Base-by-base conservation (phyloP, 2,797 vertebrate species). In the Valencia hispanica region DNA sequence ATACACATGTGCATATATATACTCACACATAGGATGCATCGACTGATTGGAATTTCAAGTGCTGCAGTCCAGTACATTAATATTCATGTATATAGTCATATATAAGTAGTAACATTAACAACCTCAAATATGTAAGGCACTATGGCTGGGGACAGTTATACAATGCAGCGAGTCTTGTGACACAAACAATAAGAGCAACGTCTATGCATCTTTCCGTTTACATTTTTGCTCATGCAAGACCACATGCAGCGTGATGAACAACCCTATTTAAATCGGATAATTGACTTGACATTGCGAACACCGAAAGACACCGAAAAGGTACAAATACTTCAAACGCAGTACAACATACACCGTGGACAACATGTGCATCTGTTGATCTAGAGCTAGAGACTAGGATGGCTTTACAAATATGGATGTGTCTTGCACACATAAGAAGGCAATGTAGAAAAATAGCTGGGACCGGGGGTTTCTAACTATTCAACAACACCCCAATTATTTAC, bases 111-210 rank as follows among this genome's bases (percentile, higher is more conserved):
- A 98, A 99, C 97, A 97, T 97, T 95, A 97, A 98, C 97, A 97
- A 99, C 97, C 96, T 98, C 97, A 96, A 97, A 98, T 99, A 99
- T 98, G 97, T 99, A 99, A 99, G 98, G 98, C 98, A 99, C 98
- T 99, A 99, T 97, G 98, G 98, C 97, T 99, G 96, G 97, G 94
- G 97, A 99, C 97, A 93, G 95, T 97, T 97, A 97, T 94, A 98
- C 97, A 96, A 99, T 97, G 97, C 97, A 97, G 97, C 96, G 95
- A 97, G 96, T 97, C 97, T 98, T 94, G 95, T 95, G 96, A 98
- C 96, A 93, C 94, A 92, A 93, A 98, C 97, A 96, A 95, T 95
- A 96, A 97, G 96, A 97, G 97, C 97, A 96, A 97, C 96, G 96
- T 97, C 96, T 96, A 97, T 95, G 96, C 96, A 95, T 97, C 92